Conservation (phyloP, 2,888 invertebrate genomes). For the Steinernema hermaphroditum region DNA sequence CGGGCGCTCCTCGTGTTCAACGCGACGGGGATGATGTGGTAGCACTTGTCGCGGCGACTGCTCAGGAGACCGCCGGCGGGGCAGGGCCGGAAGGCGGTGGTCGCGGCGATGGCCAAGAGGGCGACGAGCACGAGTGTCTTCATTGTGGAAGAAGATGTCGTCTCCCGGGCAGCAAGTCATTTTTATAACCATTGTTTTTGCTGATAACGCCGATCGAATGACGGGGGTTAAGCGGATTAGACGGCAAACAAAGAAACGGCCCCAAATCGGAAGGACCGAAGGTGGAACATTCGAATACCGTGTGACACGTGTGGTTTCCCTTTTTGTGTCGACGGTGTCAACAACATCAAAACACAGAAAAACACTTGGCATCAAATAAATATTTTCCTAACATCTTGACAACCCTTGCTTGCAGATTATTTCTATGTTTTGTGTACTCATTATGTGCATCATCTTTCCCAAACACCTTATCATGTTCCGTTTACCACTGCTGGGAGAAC, state of each 20-base stretch:
- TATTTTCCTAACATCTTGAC: too few relatives aligned
- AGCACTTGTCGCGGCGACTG: background rate
- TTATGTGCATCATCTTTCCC: too few relatives aligned
- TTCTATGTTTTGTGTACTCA: too few relatives aligned
- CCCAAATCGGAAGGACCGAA: too few relatives aligned
- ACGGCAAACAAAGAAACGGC: conserved; percentile 5
- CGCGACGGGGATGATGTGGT: conserved; percentile 19
- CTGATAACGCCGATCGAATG: conserved; percentile 7
- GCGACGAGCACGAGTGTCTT: background rate
- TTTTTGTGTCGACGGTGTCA: too few relatives aligned
- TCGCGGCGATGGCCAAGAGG: background rate
- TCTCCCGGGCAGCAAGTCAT: background rate
- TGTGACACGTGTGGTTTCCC: too few relatives aligned
- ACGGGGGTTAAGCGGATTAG: conserved; percentile 27
- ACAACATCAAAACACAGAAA: too few relatives aligned
- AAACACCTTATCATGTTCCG: too few relatives aligned
- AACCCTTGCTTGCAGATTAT: too few relatives aligned
- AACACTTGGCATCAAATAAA: too few relatives aligned
- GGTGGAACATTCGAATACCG: too few relatives aligned
- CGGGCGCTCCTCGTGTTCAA: background rate
- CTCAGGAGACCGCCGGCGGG: conserved; percentile 20
- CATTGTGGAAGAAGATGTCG: background rate
- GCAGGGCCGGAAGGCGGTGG: conserved; percentile 9
- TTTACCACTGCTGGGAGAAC: too few relatives aligned
- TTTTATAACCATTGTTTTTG: conserved; percentile 21